Percentiles rank a stretch among this genome's conserved stretches.
Conservation (phyloP, 2,888 invertebrate species). For the Suillia variegata region DNA sequence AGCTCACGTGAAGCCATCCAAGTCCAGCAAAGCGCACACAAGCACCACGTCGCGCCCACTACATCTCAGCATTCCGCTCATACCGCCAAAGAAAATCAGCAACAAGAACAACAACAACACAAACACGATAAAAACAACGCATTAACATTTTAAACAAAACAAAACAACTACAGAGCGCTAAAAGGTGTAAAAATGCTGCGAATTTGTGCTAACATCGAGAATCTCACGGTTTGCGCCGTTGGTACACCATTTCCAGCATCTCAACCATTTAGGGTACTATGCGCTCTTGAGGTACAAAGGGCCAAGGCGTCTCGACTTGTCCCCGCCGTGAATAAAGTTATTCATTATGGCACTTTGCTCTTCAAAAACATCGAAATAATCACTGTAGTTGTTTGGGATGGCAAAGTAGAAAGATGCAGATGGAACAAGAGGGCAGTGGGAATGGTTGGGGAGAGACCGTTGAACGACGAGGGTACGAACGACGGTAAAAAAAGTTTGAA, state of each 20-base stretch:
- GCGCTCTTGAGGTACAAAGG: background rate
- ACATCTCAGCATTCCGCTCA: background rate
- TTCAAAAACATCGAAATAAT: conserved; percentile 24
- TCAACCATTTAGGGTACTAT: background rate
- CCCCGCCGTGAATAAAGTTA: conserved; percentile 21
- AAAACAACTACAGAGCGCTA: background rate
- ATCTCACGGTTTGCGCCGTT: conserved; percentile 2
- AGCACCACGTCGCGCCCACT: background rate
- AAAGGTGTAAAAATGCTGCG: conserved; percentile 11
- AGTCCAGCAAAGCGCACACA: conserved; percentile 11
- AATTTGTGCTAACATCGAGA: background rate
- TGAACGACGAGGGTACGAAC: no score
- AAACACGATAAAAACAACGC: background rate
- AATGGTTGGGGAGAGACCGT: no score
- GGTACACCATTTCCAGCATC: background rate
- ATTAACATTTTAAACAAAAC: conserved; percentile 15
- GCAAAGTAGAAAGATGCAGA: no score
- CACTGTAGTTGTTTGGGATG: conserved; percentile 6
- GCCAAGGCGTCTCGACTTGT: background rate
- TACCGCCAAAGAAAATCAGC: background rate
- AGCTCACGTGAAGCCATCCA: conserved; percentile 9
- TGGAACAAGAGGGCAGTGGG: no score
- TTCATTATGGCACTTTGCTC: conserved; percentile 27
- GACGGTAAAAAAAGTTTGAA: no score
- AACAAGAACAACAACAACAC: background rate